Conservation (phyloP, 2,888 invertebrate genomes). For the Drosophila siamana region DNA sequence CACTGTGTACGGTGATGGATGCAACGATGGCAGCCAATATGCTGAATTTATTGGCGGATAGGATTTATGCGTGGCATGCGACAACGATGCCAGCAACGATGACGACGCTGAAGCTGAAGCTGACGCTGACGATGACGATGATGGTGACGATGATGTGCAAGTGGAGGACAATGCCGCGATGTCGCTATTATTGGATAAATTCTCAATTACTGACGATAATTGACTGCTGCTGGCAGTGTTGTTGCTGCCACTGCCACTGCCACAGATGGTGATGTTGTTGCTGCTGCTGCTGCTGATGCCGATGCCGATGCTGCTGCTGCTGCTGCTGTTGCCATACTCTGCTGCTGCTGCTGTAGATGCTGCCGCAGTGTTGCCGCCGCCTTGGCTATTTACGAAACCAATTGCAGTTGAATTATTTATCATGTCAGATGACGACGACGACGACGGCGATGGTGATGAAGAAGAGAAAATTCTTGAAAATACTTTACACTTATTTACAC, state of each 20-base stretch:
- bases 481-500: slow-evolving; percentile 72
- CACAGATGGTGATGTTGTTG: slow-evolving; percentile 52
- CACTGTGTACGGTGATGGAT: slow-evolving; percentile 92
- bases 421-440: slow-evolving; percentile 67
- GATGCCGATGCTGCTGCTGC: slow-evolving; percentile 35
- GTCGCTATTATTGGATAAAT: slow-evolving; percentile 83
- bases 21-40: slow-evolving; percentile 93
- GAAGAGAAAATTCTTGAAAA: slow-evolving; percentile 77
- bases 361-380: slow-evolving; percentile 52
- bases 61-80: slow-evolving; percentile 84
- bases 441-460: slow-evolving; percentile 45
- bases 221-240: slow-evolving; percentile 75
- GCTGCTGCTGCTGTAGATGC: slow-evolving; percentile 35
- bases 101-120: slow-evolving; percentile 31
- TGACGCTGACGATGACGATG: slow-evolving; percentile 29
- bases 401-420: slow-evolving; percentile 79
- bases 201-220: slow-evolving; percentile 85
- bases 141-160: slow-evolving; percentile 57
- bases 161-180: slow-evolving; percentile 75
- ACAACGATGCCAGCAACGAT: slow-evolving; percentile 38
- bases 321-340: slow-evolving; percentile 36
- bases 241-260: slow-evolving; percentile 40
- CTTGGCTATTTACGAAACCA: slow-evolving; percentile 75
- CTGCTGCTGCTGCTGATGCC: slow-evolving; percentile 30
- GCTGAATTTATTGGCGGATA: slow-evolving; percentile 94